Evolutionary conservation across 1,140 invertebrate species (phyloP).

Genomic region (Charaxes varanes): DNA sequence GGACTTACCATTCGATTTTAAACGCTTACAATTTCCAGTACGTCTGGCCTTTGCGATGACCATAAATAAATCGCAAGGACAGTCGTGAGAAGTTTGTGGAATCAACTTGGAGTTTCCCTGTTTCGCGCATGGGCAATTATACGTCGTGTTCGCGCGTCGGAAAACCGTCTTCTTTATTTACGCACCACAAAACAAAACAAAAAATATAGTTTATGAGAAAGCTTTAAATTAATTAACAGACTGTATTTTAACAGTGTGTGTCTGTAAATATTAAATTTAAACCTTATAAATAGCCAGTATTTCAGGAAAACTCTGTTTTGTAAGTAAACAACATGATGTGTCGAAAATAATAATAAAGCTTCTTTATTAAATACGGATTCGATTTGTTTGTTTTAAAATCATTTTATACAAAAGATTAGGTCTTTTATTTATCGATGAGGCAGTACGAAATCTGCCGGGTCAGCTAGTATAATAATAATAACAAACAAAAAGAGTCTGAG

Average conservation of each 20-base stretch:
- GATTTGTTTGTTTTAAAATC: slow-evolving; percentile 19
- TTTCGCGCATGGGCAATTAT: slow-evolving; percentile 25
- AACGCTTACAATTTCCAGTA: slow-evolving; percentile 59
- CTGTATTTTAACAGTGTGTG: slow-evolving; percentile 24
- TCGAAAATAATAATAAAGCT: slow-evolving; percentile 29
- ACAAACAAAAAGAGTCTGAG: no score
- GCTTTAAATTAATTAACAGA: slow-evolving; percentile 27
- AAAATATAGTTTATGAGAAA: slow-evolving; percentile 42
- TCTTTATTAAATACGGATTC: slow-evolving; percentile 25
- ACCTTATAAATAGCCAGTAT: slow-evolving; percentile 30
- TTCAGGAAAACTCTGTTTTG: slow-evolving; percentile 29
- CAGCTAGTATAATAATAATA: no score
- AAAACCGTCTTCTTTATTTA: slow-evolving; percentile 44
- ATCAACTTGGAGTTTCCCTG: slow-evolving; percentile 25
- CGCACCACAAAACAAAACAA: slow-evolving; percentile 25
- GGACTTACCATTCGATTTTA: slow-evolving; percentile 35
- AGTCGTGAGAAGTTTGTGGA: slow-evolving; percentile 40
- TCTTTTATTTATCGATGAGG: slow-evolving; percentile 17
- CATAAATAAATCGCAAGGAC: slow-evolving; percentile 74
- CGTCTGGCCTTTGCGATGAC: slow-evolving; percentile 72
- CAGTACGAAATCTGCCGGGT: no score
- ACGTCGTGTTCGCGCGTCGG: slow-evolving; percentile 47
- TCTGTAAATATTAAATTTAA: slow-evolving; percentile 26
- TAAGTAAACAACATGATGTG: slow-evolving; percentile 29
- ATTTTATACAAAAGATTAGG: no score